phyloP scores from a whole-genome alignment of 2,797 vertebrate species.

The Anguilla marmorata region DNA sequence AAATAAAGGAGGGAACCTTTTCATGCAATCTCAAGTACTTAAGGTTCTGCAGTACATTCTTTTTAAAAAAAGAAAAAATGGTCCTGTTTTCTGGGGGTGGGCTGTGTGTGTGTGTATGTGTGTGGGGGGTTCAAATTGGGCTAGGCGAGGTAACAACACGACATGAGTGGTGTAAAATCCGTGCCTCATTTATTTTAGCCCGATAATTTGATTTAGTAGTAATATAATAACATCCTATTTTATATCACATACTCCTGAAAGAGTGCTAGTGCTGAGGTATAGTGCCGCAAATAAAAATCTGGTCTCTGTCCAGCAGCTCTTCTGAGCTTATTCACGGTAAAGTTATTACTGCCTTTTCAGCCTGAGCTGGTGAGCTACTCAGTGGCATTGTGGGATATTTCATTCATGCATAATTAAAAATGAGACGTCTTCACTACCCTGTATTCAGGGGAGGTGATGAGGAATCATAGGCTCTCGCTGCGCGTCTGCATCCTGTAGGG shows the following conservation, averaged over 20 bases:
- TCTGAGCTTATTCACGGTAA: neutral
- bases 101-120: neutral
- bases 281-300: neutral
- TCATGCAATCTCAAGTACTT: slow-evolving; percentile 58
- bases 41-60: slow-evolving; percentile 53
- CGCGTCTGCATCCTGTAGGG: neutral
- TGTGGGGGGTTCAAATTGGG: neutral
- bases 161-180: neutral
- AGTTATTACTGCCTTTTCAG: slow-evolving; percentile 21
- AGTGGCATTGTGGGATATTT: slow-evolving; percentile 8
- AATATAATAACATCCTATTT: neutral
- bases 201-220: neutral
- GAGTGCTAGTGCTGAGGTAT: neutral
- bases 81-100: neutral
- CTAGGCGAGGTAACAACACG: neutral
- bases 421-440: slow-evolving; percentile 9
- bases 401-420: slow-evolving; percentile 9
- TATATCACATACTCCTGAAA: neutral
- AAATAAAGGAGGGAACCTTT: slow-evolving; percentile 70
- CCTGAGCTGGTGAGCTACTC: neutral
- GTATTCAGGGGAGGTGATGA: neutral
- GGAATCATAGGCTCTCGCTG: neutral
- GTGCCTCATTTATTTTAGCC: neutral
- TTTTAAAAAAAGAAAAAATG: slow-evolving; percentile 21
- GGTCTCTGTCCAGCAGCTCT: neutral